Base-by-base conservation (phyloP, 2,113 vertebrate genomes). In the Coptodon rendalli region DNA sequence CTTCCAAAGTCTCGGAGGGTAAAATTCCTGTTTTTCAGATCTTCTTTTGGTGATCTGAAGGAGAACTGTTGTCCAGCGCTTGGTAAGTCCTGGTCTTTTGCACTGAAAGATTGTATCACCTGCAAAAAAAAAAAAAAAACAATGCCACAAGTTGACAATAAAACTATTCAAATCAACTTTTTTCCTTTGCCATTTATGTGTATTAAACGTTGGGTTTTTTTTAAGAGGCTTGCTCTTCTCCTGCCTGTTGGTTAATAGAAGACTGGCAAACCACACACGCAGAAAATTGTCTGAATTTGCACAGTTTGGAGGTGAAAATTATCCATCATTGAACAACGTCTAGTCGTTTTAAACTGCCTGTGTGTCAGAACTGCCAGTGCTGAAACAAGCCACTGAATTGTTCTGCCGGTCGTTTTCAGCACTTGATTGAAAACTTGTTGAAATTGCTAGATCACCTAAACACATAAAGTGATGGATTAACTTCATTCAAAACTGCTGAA, bases 1-100 rank as follows among this genome's bases (percentile, higher is more conserved):
- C 99, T 99, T 95, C 97, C 97, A 94, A 98, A 99, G 95, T 99
- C 98, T 79, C 97, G 97, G 83, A 99, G 96, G 90, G 98, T 99
- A 93, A 99, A 99, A 91, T 99, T 99, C 92, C 97, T 97, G 93
- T 97, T 98, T 86, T 97, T 97, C 6, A 95, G 79, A 81, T 97
- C 97, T 53, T 98, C 98, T 6, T 97, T 96, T 73, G 97, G 93
- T 22, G 97, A 90, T 94, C 96, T 98, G 95, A 99, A 99, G 87
- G 97, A 97, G 93, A 99, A 99, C 24, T 95, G 97, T 84, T 99
- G 98, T 38, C 98, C 98, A 82, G 96, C 94, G n/a, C 95, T 96
- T 9, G 98, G 96, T 50, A 98, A 94, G 90, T 99, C 99, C 91
- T 97, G 96, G 92, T 99, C 99, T 86, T 94, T 96, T 45, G 98